Percentiles rank a stretch among this genome's conserved stretches.
These are phyloP conservation scores for Tipula unca DNA, from an alignment of 2,888 invertebrate species.

Conservation along the genomic window DNA sequence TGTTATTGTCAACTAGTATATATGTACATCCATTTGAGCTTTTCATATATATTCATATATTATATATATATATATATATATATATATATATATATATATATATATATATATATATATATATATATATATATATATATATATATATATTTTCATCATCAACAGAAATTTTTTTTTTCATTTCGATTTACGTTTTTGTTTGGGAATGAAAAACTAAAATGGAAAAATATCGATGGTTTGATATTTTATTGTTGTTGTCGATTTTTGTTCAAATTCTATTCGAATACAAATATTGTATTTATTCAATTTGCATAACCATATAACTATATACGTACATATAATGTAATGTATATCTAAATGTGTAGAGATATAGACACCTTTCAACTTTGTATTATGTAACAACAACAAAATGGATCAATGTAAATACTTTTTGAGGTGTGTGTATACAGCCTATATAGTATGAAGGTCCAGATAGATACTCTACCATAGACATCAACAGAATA, in stretches of 20 bases:
- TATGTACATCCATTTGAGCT: not conserved
- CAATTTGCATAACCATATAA: not conserved
- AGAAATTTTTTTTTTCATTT: not conserved
- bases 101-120: too few species aligned
- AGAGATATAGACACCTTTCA: not conserved
- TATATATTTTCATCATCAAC: not conserved
- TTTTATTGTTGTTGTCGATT: not conserved
- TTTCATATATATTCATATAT: not conserved
- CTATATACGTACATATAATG: not conserved
- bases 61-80: too few species aligned
- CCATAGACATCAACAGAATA: too few species aligned
- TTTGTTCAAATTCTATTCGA: not conserved
- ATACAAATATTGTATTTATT: slow-evolving; percentile 2
- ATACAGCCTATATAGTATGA: not conserved
- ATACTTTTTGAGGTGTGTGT: not conserved
- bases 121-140: too few species aligned
- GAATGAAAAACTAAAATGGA: not conserved
- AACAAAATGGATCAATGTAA: not conserved
- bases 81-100: too few species aligned
- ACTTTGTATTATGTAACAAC: not conserved
- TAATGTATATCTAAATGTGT: not conserved
- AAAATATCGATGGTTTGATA: not conserved
- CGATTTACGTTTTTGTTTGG: not conserved
- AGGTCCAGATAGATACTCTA: not conserved
- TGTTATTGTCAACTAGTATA: not conserved